Evolutionary conservation across 2,797 vertebrate genomes (phyloP).

Genomic region (Sebastiscus albofasciatus): DNA sequence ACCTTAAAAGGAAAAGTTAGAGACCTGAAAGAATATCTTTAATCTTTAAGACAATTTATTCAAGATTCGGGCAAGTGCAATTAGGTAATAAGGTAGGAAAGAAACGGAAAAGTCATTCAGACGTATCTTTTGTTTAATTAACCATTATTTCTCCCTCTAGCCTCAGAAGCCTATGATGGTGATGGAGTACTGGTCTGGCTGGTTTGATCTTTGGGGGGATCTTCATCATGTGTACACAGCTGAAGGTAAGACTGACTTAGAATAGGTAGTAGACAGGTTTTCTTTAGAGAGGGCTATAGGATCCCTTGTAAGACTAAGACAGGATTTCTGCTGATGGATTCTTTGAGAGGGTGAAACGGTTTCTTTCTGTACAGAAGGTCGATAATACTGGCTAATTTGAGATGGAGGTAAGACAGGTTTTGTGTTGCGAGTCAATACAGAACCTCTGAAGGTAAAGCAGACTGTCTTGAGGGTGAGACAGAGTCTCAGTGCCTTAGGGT

Average conservation of each 20-base stretch:
- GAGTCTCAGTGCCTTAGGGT: conserved; percentile 16
- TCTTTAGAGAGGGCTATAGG: not conserved
- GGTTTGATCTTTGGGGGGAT: conserved; percentile 94
- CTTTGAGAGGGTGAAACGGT: conserved; percentile 26
- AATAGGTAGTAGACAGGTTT: not conserved
- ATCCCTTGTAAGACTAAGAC: not conserved
- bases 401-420: conserved; percentile 28
- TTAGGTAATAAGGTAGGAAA: not conserved
- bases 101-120: not conserved
- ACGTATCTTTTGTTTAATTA: not conserved
- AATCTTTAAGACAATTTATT: not conserved
- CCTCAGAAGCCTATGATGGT: conserved; percentile 90
- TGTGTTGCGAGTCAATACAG: conserved; percentile 25
- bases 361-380: conserved; percentile 16
- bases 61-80: not conserved
- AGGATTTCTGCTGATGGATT: conserved; percentile 21
- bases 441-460: conserved; percentile 35
- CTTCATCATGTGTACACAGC: conserved; percentile 89
- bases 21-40: not conserved
- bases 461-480: conserved; percentile 35
- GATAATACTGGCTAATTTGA: conserved; percentile 42
- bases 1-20: not conserved
- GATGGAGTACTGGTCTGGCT: conserved; percentile 96
- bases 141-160: conserved; percentile 62
- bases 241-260: conserved; percentile 83